These are phyloP conservation scores for Calcarius lapponicus DNA, from an alignment of 2,797 vertebrate genomes.

Conservation along the genomic window DNA sequence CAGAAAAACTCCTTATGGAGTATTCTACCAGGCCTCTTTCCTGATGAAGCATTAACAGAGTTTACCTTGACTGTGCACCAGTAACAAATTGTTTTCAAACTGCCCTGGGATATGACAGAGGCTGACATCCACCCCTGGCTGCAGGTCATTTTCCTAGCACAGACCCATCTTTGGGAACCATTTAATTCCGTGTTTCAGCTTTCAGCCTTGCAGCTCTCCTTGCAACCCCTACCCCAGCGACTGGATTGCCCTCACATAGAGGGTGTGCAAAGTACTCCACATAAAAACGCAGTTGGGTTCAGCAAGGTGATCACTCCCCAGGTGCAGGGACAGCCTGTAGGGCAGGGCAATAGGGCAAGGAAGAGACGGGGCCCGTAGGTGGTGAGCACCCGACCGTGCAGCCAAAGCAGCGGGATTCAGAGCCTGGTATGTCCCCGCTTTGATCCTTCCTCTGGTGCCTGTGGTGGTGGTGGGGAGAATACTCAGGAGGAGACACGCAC, in stretches of 20 bases:
- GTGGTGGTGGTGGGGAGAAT: neutral
- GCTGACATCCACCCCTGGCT: neutral
- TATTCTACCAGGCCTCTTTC: neutral
- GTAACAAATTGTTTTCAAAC: slow-evolving; percentile 24
- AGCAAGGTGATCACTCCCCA: neutral
- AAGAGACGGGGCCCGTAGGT: neutral
- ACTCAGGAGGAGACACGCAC: neutral
- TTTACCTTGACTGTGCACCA: neutral
- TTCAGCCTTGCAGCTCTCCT: slow-evolving; percentile 1
- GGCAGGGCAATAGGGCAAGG: neutral
- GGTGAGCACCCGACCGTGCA: neutral
- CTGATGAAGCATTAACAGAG: neutral
- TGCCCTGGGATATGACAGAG: neutral
- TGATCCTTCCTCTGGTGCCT: neutral
- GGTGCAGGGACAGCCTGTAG: neutral
- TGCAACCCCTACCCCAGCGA: neutral
- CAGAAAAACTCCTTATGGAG: neutral
- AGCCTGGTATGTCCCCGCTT: neutral
- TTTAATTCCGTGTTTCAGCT: slow-evolving; percentile 9
- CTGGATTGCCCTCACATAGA: neutral
- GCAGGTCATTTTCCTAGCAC: neutral
- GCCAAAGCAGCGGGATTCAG: neutral
- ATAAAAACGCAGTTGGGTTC: neutral
- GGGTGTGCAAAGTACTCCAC: neutral
- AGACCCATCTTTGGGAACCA: neutral